These are phyloP conservation scores for Channa argus DNA, from an alignment of 2,113 vertebrate genomes.

Conservation along the genomic window DNA sequence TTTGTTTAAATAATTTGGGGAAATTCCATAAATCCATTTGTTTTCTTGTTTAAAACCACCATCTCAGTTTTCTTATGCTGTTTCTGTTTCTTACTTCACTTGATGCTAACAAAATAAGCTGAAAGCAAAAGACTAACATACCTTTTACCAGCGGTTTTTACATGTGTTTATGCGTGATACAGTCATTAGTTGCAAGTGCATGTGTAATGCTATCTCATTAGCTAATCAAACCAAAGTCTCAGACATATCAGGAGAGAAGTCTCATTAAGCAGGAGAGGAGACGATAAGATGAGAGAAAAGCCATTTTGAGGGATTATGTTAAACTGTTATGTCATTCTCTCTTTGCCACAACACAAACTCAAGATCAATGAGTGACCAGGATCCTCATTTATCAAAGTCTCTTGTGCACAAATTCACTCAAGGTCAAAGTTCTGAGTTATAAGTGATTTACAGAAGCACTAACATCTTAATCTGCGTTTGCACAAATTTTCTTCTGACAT, in stretches of 20 bases:
- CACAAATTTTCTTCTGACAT: background rate
- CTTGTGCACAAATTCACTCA: constrained; percentile 12
- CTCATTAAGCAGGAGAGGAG: constrained; percentile 54
- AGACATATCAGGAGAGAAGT: constrained; percentile 45
- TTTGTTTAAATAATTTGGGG: background rate
- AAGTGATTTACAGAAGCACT: constrained; percentile 36
- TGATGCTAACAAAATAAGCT: constrained; percentile 17
- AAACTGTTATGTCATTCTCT: constrained; percentile 41
- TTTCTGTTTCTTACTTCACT: too few relatives aligned
- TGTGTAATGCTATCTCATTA: constrained; percentile 51
- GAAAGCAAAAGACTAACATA: background rate
- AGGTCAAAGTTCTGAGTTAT: constrained; percentile 49
- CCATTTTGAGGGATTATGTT: constrained; percentile 50
- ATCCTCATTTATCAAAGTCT: constrained; percentile 28
- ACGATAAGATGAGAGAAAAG: constrained; percentile 50
- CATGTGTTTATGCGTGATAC: constrained; percentile 33
- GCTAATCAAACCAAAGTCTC: constrained; percentile 68
- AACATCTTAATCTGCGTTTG: constrained; percentile 37
- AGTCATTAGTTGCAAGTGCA: constrained; percentile 64
- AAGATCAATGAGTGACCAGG: constrained; percentile 19
- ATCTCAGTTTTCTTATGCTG: too few relatives aligned
- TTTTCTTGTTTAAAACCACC: background rate
- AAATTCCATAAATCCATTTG: background rate
- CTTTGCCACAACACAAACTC: constrained; percentile 32
- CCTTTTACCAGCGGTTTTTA: too few relatives aligned